Evolutionary conservation across 2,797 vertebrate species (phyloP), one percentile per base, ranked within the genome.

Genomic region (Erpetoichthys calabaricus): DNA sequence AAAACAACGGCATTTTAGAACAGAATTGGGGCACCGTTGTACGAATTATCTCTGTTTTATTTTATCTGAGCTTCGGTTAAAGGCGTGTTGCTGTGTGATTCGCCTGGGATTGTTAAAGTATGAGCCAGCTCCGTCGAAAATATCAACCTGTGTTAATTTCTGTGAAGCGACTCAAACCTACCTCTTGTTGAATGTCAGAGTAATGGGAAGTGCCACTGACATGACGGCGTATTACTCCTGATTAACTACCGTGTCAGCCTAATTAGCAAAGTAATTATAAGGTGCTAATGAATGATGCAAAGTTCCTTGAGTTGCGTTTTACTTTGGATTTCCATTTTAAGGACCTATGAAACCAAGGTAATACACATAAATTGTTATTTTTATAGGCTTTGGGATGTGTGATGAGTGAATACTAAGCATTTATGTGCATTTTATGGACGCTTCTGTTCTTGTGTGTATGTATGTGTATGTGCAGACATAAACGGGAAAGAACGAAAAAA

Each of bases 191-290:
- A 76, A 81, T 68, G 75, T 76, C 80, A 82, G 74, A 77, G 75
- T 76, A 79, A 73, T 70, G 74, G 72, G 70, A 84, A 82, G 71
- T 75, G 83, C 77, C 79, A 72, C 63, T 63, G 75, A 82, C 80
- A 83, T 83, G 85, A 71, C 76, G 75, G 73, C 73, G 65, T 79
- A 78, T 78, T 77, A 77, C 78, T 78, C 75, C 79, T 69, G 80
- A 84, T 81, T 85, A 90, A 90, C 80, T 79, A 78, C 76, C 73
- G 71, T 80, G 90, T 87, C 87, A 86, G 71, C 78, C 81, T 93
- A 86, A 94, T 92, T 89, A 92, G 87, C 83, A 76, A 76, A 86
- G 84, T 89, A 82, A 94, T 93, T 92, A 91, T 84, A 84, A 86
- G 83, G 86, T 77, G 86, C 81, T 89, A 90, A 91, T 91, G 84